Conservation (phyloP, 1,140 invertebrate genomes). For the Conopomorpha cramerella region DNA sequence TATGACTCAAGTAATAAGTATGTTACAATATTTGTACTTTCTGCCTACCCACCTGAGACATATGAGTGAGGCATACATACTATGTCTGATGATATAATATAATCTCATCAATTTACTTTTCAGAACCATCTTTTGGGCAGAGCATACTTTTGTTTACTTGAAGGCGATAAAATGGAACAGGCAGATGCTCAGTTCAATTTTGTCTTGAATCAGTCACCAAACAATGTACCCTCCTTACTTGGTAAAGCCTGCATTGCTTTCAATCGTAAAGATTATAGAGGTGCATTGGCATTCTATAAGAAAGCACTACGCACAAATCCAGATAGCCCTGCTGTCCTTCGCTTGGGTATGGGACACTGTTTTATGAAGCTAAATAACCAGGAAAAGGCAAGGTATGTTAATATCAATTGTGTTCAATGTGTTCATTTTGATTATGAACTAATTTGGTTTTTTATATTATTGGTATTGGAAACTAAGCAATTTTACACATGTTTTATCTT, state of each 20-base stretch:
- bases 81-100: no score
- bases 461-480: no score
- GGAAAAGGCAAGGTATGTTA: constrained; percentile 84
- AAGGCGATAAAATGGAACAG: constrained; percentile 99
- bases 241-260: constrained; percentile 98
- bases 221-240: constrained; percentile 94
- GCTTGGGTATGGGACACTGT: constrained; percentile 96
- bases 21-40: no score
- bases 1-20: no score
- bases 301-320: constrained; percentile 96
- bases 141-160: constrained; percentile 96
- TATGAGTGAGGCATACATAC: no score
- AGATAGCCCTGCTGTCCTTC: constrained; percentile 94
- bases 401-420: constrained; percentile 3
- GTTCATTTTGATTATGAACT: constrained; percentile 3
- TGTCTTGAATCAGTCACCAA: constrained; percentile 93
- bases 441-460: no score
- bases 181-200: constrained; percentile 99
- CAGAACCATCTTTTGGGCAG: constrained; percentile 95
- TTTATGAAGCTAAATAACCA: constrained; percentile 96
- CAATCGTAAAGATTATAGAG: constrained; percentile 91
- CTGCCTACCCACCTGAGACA: no score
- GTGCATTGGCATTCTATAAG: constrained; percentile 96
- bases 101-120: no score
- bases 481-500: no score